These are phyloP conservation scores for Drosophila bocqueti DNA, from an alignment of 1,140 invertebrate species.

Conservation along the genomic window DNA sequence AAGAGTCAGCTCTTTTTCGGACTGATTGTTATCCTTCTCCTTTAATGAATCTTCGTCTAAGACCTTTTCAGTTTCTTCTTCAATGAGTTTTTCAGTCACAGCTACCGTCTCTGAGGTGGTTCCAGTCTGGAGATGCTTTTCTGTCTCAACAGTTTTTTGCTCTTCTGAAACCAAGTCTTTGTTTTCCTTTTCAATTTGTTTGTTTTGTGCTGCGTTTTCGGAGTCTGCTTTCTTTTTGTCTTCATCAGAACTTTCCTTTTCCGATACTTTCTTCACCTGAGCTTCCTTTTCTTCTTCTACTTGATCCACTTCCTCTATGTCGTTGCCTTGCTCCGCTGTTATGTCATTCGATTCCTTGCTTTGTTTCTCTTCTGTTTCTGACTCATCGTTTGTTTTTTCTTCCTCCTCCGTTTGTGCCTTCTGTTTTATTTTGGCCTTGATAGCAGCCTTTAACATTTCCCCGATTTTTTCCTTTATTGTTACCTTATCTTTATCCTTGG, in stretches of 20 bases:
- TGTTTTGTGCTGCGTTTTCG: neutral
- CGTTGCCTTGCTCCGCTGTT: neutral
- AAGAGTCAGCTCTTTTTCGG: neutral
- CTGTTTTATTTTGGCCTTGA: slow-evolving; percentile 8
- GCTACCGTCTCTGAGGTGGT: neutral
- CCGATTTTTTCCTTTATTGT: slow-evolving; percentile 7
- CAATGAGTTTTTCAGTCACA: neutral
- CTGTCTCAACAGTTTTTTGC: too few species aligned
- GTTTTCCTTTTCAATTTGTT: neutral
- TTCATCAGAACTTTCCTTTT: neutral
- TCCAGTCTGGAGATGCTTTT: too few species aligned
- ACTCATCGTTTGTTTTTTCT: neutral
- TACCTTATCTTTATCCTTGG: neutral
- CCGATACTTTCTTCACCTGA: neutral
- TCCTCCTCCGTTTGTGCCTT: neutral
- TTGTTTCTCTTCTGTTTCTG: neutral
- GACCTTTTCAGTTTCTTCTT: neutral
- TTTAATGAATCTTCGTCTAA: neutral
- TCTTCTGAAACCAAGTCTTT: neutral
- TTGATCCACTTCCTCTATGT: too few species aligned
- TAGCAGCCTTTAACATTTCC: slow-evolving; percentile 16
- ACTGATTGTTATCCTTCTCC: neutral
- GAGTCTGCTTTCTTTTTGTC: too few species aligned
- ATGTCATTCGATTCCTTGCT: neutral
- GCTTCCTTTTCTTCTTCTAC: too few species aligned